phyloP scores from a whole-genome alignment of 2,113 vertebrate genomes.

The Eubucco bourcierii region DNA sequence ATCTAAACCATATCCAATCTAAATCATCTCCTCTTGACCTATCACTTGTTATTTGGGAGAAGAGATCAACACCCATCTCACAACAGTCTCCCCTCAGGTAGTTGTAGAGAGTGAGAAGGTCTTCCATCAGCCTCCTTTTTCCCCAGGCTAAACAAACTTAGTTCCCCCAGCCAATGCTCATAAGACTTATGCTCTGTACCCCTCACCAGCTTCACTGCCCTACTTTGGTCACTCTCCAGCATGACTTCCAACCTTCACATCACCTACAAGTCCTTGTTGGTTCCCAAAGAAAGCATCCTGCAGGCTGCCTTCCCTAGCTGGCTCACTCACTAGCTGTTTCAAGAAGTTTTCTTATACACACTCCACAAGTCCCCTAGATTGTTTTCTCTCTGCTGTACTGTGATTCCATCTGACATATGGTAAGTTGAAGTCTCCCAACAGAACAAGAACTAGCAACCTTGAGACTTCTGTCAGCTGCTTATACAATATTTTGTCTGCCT shows the following conservation, averaged over 20 bases:
- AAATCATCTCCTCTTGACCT: too few relatives aligned
- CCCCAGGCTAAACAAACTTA: too few relatives aligned
- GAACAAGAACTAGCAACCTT: neutral
- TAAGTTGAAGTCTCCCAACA: neutral
- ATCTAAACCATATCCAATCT: too few relatives aligned
- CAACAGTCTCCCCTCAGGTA: too few relatives aligned
- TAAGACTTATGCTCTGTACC: too few relatives aligned
- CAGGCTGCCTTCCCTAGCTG: neutral
- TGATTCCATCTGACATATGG: neutral
- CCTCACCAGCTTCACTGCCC: too few relatives aligned
- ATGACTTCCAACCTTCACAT: neutral
- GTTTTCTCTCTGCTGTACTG: neutral
- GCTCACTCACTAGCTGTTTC: neutral
- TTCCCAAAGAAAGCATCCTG: neutral
- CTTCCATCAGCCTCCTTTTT: too few relatives aligned
- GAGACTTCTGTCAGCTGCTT: neutral
- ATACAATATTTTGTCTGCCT: neutral
- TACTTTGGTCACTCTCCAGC: too few relatives aligned
- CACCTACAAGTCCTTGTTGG: neutral
- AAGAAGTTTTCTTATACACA: neutral
- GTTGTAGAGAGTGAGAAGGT: too few relatives aligned
- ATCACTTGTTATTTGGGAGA: too few relatives aligned
- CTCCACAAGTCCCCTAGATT: neutral
- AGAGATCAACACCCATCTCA: too few relatives aligned
- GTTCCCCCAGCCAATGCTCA: too few relatives aligned